phyloP scores from a whole-genome alignment of 2,797 vertebrate genomes.

The Hydrocynus forskahlii region DNA sequence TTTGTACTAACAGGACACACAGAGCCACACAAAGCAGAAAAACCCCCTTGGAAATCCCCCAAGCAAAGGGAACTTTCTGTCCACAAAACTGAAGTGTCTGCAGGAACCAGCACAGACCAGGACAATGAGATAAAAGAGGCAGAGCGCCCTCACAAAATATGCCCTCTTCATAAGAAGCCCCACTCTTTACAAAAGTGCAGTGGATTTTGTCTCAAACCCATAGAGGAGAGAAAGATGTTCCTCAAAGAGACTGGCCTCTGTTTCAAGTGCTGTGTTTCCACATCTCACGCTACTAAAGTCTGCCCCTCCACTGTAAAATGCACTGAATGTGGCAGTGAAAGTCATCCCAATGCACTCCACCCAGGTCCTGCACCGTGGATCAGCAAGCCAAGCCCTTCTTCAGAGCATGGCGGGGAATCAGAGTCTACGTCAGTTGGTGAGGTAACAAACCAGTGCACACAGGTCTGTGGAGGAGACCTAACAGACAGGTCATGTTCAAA shows the following conservation, averaged over 20 bases:
- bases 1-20: too few species aligned
- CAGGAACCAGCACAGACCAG: too few species aligned
- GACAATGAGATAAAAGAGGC: too few species aligned
- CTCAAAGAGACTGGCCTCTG: conserved; percentile 31
- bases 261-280: conserved; percentile 17
- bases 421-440: conserved; percentile 1
- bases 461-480: conserved; percentile 35
- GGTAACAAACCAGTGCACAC: not conserved
- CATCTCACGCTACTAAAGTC: conserved; percentile 14
- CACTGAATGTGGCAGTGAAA: conserved; percentile 21
- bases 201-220: not conserved
- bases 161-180: not conserved
- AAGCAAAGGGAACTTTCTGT: too few species aligned
- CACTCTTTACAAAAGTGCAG: not conserved
- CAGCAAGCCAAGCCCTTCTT: too few species aligned
- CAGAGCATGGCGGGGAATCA: conserved; percentile 10
- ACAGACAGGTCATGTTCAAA: conserved; percentile 41
- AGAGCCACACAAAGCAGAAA: too few species aligned
- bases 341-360: conserved; percentile 17
- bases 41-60: too few species aligned
- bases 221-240: conserved; percentile 32
- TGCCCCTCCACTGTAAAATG: conserved; percentile 3
- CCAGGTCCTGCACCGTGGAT: conserved; percentile 3
- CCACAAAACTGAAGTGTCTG: too few species aligned
- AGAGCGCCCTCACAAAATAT: too few species aligned